Conservation (phyloP, 1,140 invertebrate species). For the Orius laevigatus region DNA sequence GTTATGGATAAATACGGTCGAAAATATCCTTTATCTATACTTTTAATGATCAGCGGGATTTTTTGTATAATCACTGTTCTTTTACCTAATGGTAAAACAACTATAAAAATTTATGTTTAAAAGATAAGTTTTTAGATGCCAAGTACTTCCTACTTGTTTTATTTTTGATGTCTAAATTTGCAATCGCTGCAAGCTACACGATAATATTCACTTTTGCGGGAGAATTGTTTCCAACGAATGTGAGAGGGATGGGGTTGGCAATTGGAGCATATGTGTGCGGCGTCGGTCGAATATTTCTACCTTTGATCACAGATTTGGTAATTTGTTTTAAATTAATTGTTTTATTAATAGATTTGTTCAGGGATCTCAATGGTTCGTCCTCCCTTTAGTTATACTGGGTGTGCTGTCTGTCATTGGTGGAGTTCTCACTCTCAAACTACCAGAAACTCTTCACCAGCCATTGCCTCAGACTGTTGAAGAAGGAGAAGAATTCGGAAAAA, state of each 20-base stretch:
- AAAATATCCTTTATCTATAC: slow-evolving; percentile 64
- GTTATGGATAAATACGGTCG: slow-evolving; percentile 70
- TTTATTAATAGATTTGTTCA: slow-evolving; percentile 23
- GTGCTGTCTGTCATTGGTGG: slow-evolving; percentile 60
- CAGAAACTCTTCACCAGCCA: slow-evolving; percentile 62
- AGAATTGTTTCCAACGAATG: slow-evolving; percentile 72
- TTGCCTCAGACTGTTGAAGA: slow-evolving; percentile 71
- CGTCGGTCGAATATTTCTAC: slow-evolving; percentile 71
- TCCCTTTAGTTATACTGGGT: slow-evolving; percentile 67
- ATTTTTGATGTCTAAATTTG: slow-evolving; percentile 73
- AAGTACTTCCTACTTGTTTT: slow-evolving; percentile 52
- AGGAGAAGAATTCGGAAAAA: slow-evolving; percentile 72
- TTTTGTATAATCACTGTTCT: slow-evolving; percentile 68
- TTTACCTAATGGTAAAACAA: slow-evolving; percentile 43
- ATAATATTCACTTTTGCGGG: slow-evolving; percentile 83
- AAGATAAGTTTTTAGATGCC: slow-evolving; percentile 41
- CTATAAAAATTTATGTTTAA: neutral
- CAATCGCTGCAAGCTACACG: slow-evolving; percentile 77
- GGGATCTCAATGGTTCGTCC: slow-evolving; percentile 63
- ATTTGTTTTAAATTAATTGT: slow-evolving; percentile 20
- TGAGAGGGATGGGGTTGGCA: slow-evolving; percentile 70
- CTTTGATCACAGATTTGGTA: slow-evolving; percentile 79
- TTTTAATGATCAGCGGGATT: slow-evolving; percentile 65
- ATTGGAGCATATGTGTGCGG: slow-evolving; percentile 78
- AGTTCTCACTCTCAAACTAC: slow-evolving; percentile 54